phyloP scores from a whole-genome alignment of 35 echinoderm and acorn worm species.

The Patiria miniata region DNA sequence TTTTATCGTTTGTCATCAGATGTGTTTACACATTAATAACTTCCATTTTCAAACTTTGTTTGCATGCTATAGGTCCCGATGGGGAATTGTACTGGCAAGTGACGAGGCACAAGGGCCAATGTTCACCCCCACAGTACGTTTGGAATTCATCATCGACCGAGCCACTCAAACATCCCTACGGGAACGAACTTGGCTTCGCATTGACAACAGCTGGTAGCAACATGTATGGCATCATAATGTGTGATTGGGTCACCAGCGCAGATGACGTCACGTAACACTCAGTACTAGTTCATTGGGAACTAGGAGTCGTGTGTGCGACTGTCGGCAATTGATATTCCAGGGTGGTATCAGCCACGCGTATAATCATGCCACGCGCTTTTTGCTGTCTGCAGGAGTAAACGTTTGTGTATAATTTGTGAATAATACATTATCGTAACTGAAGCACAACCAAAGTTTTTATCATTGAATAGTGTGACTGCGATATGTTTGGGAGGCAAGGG shows the following conservation, averaged over 20 bases:
- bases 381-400: neutral
- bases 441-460: neutral
- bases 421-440: neutral
- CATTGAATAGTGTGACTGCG: neutral
- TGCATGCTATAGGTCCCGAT: too few species aligned
- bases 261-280: conserved; percentile 7
- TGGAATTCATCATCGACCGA: too few species aligned
- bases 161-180: too few species aligned
- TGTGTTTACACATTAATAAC: too few species aligned
- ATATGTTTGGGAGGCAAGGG: neutral
- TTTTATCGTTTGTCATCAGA: too few species aligned
- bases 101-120: too few species aligned
- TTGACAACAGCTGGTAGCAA: too few species aligned
- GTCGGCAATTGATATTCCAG: neutral
- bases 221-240: neutral
- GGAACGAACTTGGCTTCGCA: too few species aligned
- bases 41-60: too few species aligned
- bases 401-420: neutral
- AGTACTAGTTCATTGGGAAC: neutral
- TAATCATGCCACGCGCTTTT: neutral
- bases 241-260: neutral
- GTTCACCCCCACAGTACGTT: too few species aligned
- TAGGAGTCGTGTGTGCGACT: neutral
- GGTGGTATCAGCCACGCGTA: neutral
- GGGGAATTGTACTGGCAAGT: too few species aligned